phyloP scores from a whole-genome alignment of 2,888 invertebrate genomes.

The Drosophila suboccidentalis region DNA sequence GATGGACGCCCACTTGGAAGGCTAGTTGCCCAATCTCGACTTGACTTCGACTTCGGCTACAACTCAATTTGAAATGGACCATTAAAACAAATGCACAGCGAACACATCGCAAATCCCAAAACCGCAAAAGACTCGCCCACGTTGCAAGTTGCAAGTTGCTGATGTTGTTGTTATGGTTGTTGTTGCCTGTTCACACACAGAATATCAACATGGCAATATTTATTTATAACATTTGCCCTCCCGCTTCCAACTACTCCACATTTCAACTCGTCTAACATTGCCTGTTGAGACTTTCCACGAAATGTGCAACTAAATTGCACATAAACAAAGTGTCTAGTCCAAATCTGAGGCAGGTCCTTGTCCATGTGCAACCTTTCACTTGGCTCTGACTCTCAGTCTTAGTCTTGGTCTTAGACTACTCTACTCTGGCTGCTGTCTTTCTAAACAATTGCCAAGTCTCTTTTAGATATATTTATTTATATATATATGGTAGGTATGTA shows the following conservation, averaged over 20 bases:
- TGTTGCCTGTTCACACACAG: conserved; percentile 60
- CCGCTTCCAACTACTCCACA: conserved; percentile 5
- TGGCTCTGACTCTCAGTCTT: conserved; percentile 30
- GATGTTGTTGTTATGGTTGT: conserved; percentile 11
- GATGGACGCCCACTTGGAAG: conserved; percentile 62
- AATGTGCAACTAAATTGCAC: conserved; percentile 60
- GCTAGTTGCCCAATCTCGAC: conserved; percentile 32
- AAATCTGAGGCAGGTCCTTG: conserved; percentile 57
- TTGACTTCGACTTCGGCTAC: conserved; percentile 46
- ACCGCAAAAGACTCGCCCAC: conserved; percentile 57
- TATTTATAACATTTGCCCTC: conserved; percentile 66
- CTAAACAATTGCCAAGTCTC: conserved; percentile 50
- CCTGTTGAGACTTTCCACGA: conserved; percentile 52
- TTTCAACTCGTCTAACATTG: conserved; percentile 11
- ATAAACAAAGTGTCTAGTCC: conserved; percentile 63
- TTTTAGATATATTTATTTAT: conserved; percentile 17
- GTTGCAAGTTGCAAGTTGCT: conserved; percentile 9
- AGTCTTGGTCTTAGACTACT: conserved; percentile 1
- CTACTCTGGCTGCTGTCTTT: conserved; percentile 50
- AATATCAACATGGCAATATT: conserved; percentile 76
- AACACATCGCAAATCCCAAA: conserved; percentile 62
- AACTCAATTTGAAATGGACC: conserved; percentile 77
- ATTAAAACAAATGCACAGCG: conserved; percentile 74
- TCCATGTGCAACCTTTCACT: conserved; percentile 68
- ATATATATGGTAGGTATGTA: not conserved